Evolutionary conservation across 2,888 invertebrate species (phyloP).

Genomic region (Brenthis ino): DNA sequence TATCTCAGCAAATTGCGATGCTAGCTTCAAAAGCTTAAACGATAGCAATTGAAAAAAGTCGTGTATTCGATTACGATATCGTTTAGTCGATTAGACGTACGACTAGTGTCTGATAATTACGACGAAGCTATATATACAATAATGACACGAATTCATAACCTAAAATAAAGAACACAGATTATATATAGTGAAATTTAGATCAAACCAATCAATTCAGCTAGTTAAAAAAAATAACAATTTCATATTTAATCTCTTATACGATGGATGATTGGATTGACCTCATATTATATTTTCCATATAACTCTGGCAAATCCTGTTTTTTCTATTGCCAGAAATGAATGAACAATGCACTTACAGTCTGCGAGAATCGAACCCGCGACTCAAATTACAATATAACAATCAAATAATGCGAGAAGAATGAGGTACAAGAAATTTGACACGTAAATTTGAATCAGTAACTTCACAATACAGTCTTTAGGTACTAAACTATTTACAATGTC

Average conservation of each 20-base stretch:
- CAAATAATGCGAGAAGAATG: conserved; percentile 20
- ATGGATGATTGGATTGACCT: no score
- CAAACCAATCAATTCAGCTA: no score
- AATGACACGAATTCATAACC: neutral
- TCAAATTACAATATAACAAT: conserved; percentile 12
- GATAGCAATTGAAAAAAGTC: no score
- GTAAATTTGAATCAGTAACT: conserved; percentile 34
- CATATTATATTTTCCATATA: neutral
- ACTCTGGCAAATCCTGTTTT: neutral
- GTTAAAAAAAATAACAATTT: no score
- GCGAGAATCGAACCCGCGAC: conserved; percentile 10
- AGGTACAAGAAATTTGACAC: conserved; percentile 41
- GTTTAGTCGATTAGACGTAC: no score
- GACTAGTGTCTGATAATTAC: conserved; percentile 22
- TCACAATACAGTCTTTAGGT: conserved; percentile 77
- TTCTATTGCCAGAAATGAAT: neutral
- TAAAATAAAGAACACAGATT: neutral
- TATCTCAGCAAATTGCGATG: neutral
- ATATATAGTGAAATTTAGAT: no score
- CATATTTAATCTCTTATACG: no score
- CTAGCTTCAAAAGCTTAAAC: no score
- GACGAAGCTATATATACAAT: conserved; percentile 16
- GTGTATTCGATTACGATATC: no score
- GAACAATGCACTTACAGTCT: conserved; percentile 1
- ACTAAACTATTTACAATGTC: conserved; percentile 75